Evolutionary conservation across 2,113 vertebrate species (phyloP), one percentile per base, ranked within the genome.

Genomic region (Melanostigma gelatinosum): DNA sequence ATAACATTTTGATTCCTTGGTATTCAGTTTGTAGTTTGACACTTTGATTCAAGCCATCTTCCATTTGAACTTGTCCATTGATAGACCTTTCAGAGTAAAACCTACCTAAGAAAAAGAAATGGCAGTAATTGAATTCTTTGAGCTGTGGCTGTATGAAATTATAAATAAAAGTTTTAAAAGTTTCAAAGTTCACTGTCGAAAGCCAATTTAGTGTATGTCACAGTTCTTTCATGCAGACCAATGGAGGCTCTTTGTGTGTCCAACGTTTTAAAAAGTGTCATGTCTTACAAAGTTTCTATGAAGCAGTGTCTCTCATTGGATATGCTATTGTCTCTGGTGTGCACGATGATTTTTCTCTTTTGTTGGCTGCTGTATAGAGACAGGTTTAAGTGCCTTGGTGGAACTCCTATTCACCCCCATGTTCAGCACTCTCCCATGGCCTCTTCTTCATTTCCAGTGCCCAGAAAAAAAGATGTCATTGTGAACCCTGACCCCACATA

Each of bases 321-420:
- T 84, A 63, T 79, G 65, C 80, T 55, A 76, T 85, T 67, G n/a
- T 82, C 55, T 90, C 78, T 74, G 68, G 75, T 87, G 75, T 90
- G 85, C 82, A 80, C 61, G 73, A 87, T 87, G 88, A 87, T 92
- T 89, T 79, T 76, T 90, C 73, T 82, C 87, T 86, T 93, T 94
- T 91, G 89, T 92, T 75, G 58, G 18, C 32, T 36, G 83, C 88
- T 87, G 86, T 90, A 91, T 89, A 88, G 82, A 91, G 85, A 83
- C 84, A 90, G 89, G 82, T 93, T 93, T 93, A 92, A 94, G 93
- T 93, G 91, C 91, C 82, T 91, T 78, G 65, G 90, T 89, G 88
- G 88, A 90, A 89, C 91, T 91, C 66, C 79, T 83, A 87, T 95
- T 93, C 91, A 93, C 89, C 85, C 83, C 79, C 57, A 52, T 92